These are phyloP conservation scores for Rapana venosa DNA, from an alignment of 2,888 invertebrate species.

Conservation along the genomic window DNA sequence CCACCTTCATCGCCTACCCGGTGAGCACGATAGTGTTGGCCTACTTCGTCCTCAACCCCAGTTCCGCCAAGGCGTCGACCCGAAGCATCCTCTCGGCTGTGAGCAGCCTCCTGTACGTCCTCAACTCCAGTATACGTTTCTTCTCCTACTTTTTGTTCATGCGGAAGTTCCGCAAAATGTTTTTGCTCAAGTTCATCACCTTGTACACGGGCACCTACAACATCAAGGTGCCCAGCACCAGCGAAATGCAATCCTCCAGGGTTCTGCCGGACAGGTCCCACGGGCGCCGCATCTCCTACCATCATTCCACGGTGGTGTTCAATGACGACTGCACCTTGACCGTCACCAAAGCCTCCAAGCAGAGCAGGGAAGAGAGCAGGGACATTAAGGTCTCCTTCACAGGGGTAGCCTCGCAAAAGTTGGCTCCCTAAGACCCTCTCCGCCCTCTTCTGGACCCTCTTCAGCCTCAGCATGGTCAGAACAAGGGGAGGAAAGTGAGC, in stretches of 20 bases:
- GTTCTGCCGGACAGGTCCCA: not conserved
- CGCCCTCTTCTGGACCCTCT: too few species aligned
- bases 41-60: not conserved
- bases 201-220: not conserved
- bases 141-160: constrained; percentile 28
- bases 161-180: not conserved
- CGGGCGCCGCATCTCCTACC: not conserved
- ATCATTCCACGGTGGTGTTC: not conserved
- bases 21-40: too few species aligned
- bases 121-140: constrained; percentile 10
- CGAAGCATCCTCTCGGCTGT: not conserved
- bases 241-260: not conserved
- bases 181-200: not conserved
- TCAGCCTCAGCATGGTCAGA: too few species aligned
- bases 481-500: too few species aligned
- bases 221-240: not conserved
- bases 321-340: not conserved
- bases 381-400: too few species aligned
- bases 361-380: not conserved
- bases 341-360: not conserved
- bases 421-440: too few species aligned
- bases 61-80: too few species aligned
- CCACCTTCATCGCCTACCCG: not conserved
- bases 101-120: not conserved
- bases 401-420: too few species aligned